Percentiles rank a stretch among this genome's conserved stretches.
These are phyloP conservation scores for Oscheius sp. DNA, from an alignment of 2,888 invertebrate species.

Conservation along the genomic window DNA sequence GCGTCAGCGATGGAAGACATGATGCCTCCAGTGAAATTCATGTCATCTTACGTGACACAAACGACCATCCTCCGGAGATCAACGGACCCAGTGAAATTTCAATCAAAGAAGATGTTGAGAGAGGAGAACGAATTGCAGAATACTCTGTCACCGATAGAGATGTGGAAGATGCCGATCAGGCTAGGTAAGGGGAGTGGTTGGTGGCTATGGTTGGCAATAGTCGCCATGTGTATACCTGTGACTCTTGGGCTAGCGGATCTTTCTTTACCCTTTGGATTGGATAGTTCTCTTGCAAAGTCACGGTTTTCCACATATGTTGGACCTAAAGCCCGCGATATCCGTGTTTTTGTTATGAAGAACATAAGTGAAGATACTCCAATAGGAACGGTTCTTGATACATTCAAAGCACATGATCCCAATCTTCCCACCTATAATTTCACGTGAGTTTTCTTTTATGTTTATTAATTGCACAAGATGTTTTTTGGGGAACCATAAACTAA, in stretches of 20 bases:
- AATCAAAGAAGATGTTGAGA: slow-evolving; percentile 87
- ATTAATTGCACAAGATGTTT: too few species aligned
- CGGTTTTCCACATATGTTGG: slow-evolving; percentile 59
- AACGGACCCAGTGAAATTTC: slow-evolving; percentile 72
- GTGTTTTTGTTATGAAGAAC: slow-evolving; percentile 66
- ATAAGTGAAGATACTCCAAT: slow-evolving; percentile 65
- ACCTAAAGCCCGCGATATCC: slow-evolving; percentile 53
- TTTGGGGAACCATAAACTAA: too few species aligned
- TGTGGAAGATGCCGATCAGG: slow-evolving; percentile 79
- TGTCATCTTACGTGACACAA: slow-evolving; percentile 90
- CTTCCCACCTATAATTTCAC: slow-evolving; percentile 64
- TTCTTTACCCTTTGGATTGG: slow-evolving; percentile 58
- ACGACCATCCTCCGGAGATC: slow-evolving; percentile 83
- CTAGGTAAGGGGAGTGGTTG: slow-evolving; percentile 40
- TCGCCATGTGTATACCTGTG: not conserved
- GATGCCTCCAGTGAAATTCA: slow-evolving; percentile 95
- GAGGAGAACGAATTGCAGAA: slow-evolving; percentile 88
- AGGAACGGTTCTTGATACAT: slow-evolving; percentile 64
- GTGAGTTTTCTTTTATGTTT: slow-evolving; percentile 58
- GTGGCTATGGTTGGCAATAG: slow-evolving; percentile 4
- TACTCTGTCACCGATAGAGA: slow-evolving; percentile 96
- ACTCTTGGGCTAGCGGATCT: slow-evolving; percentile 45
- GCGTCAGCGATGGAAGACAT: slow-evolving; percentile 85
- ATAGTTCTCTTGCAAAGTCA: slow-evolving; percentile 50
- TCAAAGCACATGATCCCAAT: slow-evolving; percentile 65